These are phyloP conservation scores for Tipula lateralis DNA, from an alignment of 2,888 invertebrate genomes.

Conservation along the genomic window DNA sequence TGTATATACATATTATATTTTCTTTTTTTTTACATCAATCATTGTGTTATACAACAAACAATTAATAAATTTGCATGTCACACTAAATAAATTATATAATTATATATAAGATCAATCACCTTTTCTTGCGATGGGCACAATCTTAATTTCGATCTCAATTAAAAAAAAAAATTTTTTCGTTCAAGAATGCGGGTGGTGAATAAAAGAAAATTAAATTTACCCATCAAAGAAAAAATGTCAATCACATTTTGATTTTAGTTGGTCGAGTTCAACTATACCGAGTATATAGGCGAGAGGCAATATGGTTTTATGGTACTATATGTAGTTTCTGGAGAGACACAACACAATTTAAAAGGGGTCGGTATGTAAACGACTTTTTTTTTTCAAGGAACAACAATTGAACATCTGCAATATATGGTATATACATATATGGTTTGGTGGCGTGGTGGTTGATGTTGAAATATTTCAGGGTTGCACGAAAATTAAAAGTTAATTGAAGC, in stretches of 20 bases:
- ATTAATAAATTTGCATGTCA: conserved; percentile 19
- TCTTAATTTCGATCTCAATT: not conserved
- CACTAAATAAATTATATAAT: not conserved
- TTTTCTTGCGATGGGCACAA: not conserved
- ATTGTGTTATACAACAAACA: not conserved
- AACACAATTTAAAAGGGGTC: not conserved
- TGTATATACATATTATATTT: not conserved
- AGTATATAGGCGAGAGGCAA: not conserved
- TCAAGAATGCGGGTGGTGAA: not conserved
- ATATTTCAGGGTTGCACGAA: conserved; percentile 11
- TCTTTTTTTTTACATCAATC: not conserved
- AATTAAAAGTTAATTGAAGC: not conserved
- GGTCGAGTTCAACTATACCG: not conserved
- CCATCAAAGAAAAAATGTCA: not conserved
- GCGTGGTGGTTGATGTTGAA: not conserved
- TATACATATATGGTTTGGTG: not conserved
- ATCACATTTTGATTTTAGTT: conserved; percentile 4
- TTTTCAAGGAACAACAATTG: not conserved
- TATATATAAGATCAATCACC: not conserved
- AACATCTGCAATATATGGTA: not conserved
- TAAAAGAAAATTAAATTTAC: not conserved
- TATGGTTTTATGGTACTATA: not conserved
- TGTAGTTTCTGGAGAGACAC: not conserved
- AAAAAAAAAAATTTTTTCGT: not conserved
- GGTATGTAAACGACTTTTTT: not conserved